A percentile compares a stretch with the other conserved stretches of the same genome.
Evolutionary conservation across 2,113 vertebrate species (phyloP).

Genomic region (Loxodonta africana): DNA sequence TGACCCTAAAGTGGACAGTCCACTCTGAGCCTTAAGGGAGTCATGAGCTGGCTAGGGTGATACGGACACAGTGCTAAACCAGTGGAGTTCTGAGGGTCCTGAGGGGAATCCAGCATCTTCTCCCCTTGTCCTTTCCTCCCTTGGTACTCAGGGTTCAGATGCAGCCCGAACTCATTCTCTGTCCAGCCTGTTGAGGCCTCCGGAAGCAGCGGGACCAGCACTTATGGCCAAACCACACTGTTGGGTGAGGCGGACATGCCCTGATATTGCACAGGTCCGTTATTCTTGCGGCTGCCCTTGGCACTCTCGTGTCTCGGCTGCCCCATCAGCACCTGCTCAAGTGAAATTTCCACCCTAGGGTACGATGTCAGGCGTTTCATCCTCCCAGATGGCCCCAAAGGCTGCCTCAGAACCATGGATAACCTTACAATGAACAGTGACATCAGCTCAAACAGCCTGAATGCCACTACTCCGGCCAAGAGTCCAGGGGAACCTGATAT

Average conservation of each 20-base stretch:
- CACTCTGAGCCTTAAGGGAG: background rate
- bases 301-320: background rate
- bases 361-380: background rate
- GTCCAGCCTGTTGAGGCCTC: background rate
- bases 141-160: background rate
- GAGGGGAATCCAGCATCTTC: accelerated
- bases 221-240: too few species aligned
- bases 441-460: background rate
- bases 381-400: accelerated
- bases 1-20: too few species aligned
- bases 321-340: background rate
- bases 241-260: accelerated
- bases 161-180: background rate
- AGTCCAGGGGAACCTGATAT: background rate
- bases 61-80: accelerated
- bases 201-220: accelerated
- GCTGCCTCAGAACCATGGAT: background rate
- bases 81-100: background rate
- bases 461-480: background rate
- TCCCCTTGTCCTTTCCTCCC: too few species aligned
- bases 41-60: background rate
- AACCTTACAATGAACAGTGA: background rate
- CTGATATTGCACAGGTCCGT: accelerated
- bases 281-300: background rate
- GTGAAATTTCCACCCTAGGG: background rate